Conservation (phyloP, 2,113 vertebrate species). For the Amphiprion ocellaris region DNA sequence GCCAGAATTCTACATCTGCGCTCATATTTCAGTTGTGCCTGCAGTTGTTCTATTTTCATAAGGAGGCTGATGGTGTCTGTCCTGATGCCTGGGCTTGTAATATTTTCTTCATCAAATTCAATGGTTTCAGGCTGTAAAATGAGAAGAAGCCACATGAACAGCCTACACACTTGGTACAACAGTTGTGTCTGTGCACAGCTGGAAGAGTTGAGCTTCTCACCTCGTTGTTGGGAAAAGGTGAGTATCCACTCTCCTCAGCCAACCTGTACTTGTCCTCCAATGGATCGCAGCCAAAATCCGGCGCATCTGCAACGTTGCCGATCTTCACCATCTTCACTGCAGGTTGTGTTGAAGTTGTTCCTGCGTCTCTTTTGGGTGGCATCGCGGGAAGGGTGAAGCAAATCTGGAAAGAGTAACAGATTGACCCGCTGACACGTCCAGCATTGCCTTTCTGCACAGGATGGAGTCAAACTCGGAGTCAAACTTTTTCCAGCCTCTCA, state of each 20-base stretch:
- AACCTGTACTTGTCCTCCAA: constrained; percentile 68
- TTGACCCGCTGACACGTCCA: no score
- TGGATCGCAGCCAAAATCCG: constrained; percentile 66
- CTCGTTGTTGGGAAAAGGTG: constrained; percentile 66
- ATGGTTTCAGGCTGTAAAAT: constrained; percentile 62
- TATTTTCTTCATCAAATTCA: constrained; percentile 75
- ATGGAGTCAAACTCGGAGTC: constrained; percentile 31
- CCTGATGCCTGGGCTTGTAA: constrained; percentile 72
- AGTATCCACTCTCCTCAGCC: constrained; percentile 62
- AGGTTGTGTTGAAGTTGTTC: constrained; percentile 24
- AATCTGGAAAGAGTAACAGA: constrained; percentile 34
- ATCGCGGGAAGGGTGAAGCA: constrained; percentile 27
- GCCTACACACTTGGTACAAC: background rate
- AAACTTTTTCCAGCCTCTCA: constrained; percentile 39
- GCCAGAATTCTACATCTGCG: constrained; percentile 81
- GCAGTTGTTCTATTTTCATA: constrained; percentile 83
- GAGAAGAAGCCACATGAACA: background rate
- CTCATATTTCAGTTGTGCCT: constrained; percentile 83
- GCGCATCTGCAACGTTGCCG: constrained; percentile 33
- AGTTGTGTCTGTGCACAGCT: background rate
- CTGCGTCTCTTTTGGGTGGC: constrained; percentile 79
- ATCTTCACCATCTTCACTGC: constrained; percentile 78
- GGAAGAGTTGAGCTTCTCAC: constrained; percentile 20
- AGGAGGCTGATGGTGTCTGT: constrained; percentile 83
- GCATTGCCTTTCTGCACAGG: background rate